Conservation (phyloP, 2,797 vertebrate genomes). For the Sebastes kiyomatsui region DNA sequence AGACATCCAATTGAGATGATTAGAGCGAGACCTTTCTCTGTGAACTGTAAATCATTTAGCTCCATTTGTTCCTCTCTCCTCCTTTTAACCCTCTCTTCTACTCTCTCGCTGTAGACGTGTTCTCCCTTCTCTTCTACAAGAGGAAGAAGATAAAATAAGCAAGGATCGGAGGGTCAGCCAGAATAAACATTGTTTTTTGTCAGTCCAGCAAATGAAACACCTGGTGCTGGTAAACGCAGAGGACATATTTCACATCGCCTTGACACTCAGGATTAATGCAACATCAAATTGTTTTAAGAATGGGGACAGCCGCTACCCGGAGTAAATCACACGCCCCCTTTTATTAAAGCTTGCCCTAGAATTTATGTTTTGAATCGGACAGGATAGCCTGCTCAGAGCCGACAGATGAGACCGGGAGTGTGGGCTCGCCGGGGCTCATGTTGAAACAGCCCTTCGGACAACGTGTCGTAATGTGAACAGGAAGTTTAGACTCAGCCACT, state of each 20-base stretch:
- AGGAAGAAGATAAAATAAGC: slow-evolving; percentile 69
- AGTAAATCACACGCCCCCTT: slow-evolving; percentile 75
- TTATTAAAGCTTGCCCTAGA: slow-evolving; percentile 76
- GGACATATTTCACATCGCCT: slow-evolving; percentile 74
- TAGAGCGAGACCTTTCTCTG: slow-evolving; percentile 18
- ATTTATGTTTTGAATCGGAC: slow-evolving; percentile 70
- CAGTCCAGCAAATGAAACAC: slow-evolving; percentile 82
- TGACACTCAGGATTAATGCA: slow-evolving; percentile 78
- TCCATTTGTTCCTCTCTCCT: slow-evolving; percentile 34
- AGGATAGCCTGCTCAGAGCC: slow-evolving; percentile 32
- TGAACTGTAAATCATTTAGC: slow-evolving; percentile 48
- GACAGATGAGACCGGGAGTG: slow-evolving; percentile 60
- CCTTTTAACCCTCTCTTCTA: slow-evolving; percentile 28
- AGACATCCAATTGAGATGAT: slow-evolving; percentile 39
- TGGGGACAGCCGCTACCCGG: slow-evolving; percentile 64
- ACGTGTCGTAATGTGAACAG: slow-evolving; percentile 64
- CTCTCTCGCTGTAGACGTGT: slow-evolving; percentile 17
- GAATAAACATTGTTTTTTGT: slow-evolving; percentile 79
- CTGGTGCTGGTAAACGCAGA: slow-evolving; percentile 77
- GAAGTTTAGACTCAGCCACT: slow-evolving; percentile 64
- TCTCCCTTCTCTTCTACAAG: slow-evolving; percentile 31
- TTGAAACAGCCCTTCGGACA: slow-evolving; percentile 50
- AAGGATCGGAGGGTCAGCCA: slow-evolving; percentile 71
- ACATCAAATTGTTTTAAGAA: slow-evolving; percentile 80
- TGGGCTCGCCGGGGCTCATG: slow-evolving; percentile 41